phyloP scores from a whole-genome alignment of 1,140 invertebrate genomes.

The Halictus rubicundus region DNA sequence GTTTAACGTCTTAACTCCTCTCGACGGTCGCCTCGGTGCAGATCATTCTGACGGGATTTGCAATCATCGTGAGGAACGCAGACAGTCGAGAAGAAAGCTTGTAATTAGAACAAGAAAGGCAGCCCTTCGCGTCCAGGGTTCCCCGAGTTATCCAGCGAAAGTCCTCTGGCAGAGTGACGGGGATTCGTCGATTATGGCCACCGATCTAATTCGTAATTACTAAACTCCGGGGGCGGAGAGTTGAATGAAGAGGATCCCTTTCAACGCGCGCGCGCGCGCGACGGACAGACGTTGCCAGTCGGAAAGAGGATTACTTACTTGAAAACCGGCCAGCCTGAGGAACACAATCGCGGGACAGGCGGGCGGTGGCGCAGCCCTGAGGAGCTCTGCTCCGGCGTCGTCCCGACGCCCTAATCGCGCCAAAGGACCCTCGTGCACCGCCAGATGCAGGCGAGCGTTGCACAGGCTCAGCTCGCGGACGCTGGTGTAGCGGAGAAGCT shows the following conservation, averaged over 20 bases:
- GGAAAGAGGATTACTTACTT: slow-evolving; percentile 70
- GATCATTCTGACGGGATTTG: too few species aligned
- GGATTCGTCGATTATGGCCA: too few species aligned
- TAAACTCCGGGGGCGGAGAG: background rate
- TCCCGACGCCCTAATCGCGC: slow-evolving; percentile 75
- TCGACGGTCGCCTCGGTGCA: too few species aligned
- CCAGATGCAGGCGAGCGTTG: slow-evolving; percentile 79
- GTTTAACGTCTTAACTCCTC: too few species aligned
- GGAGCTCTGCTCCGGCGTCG: slow-evolving; percentile 75
- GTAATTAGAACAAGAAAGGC: too few species aligned
- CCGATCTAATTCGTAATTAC: slow-evolving; percentile 4
- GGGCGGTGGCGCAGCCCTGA: slow-evolving; percentile 71
- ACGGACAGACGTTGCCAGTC: too few species aligned
- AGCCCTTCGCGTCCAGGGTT: too few species aligned
- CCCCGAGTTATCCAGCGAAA: too few species aligned
- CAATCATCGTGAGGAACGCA: too few species aligned
- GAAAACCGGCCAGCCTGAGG: slow-evolving; percentile 80
- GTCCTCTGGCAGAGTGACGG: too few species aligned
- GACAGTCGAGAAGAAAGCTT: too few species aligned
- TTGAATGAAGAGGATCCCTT: background rate
- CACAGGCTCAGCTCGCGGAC: slow-evolving; percentile 78
- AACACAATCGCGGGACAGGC: slow-evolving; percentile 77
- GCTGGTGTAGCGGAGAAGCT: slow-evolving; percentile 76
- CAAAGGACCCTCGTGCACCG: slow-evolving; percentile 76
- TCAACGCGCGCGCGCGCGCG: background rate